Percentiles rank a stretch among this genome's conserved stretches.
These are phyloP conservation scores for Nebria salina DNA, from an alignment of 2,888 invertebrate genomes.

Conservation along the genomic window DNA sequence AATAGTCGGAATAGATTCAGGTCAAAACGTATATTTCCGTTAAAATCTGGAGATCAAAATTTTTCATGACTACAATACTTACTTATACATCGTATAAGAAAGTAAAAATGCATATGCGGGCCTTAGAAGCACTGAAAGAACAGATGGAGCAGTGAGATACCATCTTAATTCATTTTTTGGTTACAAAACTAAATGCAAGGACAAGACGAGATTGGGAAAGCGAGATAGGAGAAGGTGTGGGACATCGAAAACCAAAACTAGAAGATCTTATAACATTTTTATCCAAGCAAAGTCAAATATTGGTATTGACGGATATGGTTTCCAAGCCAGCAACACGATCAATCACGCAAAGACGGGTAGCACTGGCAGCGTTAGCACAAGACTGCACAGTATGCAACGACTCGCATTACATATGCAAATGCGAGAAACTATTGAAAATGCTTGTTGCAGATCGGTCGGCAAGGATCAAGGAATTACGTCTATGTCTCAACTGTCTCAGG, in stretches of 20 bases:
- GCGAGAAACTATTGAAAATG: neutral
- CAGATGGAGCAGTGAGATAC: conserved; percentile 29
- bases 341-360: neutral
- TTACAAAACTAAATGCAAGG: conserved; percentile 44
- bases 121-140: too few species aligned
- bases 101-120: conserved; percentile 19
- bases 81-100: too few species aligned
- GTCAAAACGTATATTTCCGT: too few species aligned
- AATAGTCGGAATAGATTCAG: too few species aligned
- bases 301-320: conserved; percentile 39
- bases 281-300: conserved; percentile 9
- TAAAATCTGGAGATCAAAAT: too few species aligned
- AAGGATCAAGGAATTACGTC: neutral
- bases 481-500: conserved; percentile 8
- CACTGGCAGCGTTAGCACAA: neutral
- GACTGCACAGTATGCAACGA: neutral
- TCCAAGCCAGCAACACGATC: neutral
- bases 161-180: conserved; percentile 16
- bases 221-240: conserved; percentile 17
- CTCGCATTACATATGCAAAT: conserved; percentile 3
- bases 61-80: too few species aligned
- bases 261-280: conserved; percentile 35
- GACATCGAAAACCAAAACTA: conserved; percentile 32
- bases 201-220: conserved; percentile 49
- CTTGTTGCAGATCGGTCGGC: neutral